Conservation (phyloP, 2,888 invertebrate species). For the Anaspis maculata region DNA sequence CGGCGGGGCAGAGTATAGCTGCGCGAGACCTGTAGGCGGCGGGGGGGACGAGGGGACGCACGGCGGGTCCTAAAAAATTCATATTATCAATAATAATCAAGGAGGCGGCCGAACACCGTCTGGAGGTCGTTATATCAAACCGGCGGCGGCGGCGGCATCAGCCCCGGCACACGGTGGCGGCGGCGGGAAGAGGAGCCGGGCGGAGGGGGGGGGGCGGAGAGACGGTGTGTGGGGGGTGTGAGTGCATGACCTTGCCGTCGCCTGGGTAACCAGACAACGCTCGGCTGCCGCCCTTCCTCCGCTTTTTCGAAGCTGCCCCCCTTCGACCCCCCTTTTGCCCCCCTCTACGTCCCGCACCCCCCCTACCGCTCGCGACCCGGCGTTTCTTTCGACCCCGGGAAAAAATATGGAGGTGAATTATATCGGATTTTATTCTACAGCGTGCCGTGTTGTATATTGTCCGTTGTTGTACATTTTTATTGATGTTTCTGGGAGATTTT, state of each 20-base stretch:
- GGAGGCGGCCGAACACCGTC: slow-evolving; percentile 28
- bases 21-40: no score
- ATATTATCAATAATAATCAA: slow-evolving; percentile 31
- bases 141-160: no score
- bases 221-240: no score
- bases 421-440: slow-evolving; percentile 11
- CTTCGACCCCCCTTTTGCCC: no score
- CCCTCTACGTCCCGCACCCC: no score
- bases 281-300: slow-evolving; percentile 19
- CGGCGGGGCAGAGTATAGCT: no score
- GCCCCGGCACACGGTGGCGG: no score
- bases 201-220: slow-evolving; percentile 9
- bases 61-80: slow-evolving; percentile 20
- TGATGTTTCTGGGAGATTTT: no score
- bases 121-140: slow-evolving; percentile 13
- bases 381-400: slow-evolving; percentile 18
- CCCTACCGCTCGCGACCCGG: no score
- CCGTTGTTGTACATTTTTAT: no score
- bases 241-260: slow-evolving; percentile 41
- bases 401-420: no score
- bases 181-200: slow-evolving; percentile 6
- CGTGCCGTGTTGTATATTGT: neutral
- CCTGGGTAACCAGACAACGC: slow-evolving; percentile 42
- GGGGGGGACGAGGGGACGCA: no score
- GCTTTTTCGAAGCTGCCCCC: slow-evolving; percentile 2